Evolutionary conservation across 2,888 invertebrate genomes (phyloP), one percentile per base, ranked within the genome.

Genomic region (Achlya flavicornis): DNA sequence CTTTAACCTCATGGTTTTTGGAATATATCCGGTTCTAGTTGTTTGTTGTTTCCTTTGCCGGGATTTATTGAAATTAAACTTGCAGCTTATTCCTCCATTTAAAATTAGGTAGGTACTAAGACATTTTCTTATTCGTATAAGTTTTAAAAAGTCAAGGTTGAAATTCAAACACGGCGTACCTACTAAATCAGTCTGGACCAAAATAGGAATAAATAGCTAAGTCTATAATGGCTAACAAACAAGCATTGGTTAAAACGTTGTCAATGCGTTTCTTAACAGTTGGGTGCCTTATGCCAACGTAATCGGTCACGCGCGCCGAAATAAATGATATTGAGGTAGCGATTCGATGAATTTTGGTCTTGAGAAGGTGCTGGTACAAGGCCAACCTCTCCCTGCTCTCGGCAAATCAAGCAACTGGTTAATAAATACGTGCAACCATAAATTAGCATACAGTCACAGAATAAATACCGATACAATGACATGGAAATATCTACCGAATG

Each of bases 281-380:
- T 38, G 57, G 32, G 7, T 68, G 70, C 67, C 69, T 70, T 69
- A 67, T 70, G 60, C 26, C 60, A 41, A 60, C 26, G n/a, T 66
- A 65, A 68, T 70, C 69, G 70, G 73, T 76, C 73, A 73, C 70
- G 74, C 73, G 72, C 70, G 74, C 67, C 53, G 26, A 12, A n/a
- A 16, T 14, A 61, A 53, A 26, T 41, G 26, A 72, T 71, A 80
- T 72, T 79, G 58, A 70, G 74, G 70, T 63, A 66, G 68, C 65
- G 53, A 63, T 67, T 73, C 67, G 66, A 6, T 35, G 35, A n/a
- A 26, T 12, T 59, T 41, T 41, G 72, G 70, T 68, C 64, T 61
- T 66, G 61, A 63, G 65, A 65, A 72, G 75, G 74, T 69, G 41
- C 41, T 3, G 69, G 64, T 41, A 46, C 72, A 69, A 76, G 74